phyloP scores from a whole-genome alignment of 2,888 invertebrate genomes.

The Xestobium rufovillosum region DNA sequence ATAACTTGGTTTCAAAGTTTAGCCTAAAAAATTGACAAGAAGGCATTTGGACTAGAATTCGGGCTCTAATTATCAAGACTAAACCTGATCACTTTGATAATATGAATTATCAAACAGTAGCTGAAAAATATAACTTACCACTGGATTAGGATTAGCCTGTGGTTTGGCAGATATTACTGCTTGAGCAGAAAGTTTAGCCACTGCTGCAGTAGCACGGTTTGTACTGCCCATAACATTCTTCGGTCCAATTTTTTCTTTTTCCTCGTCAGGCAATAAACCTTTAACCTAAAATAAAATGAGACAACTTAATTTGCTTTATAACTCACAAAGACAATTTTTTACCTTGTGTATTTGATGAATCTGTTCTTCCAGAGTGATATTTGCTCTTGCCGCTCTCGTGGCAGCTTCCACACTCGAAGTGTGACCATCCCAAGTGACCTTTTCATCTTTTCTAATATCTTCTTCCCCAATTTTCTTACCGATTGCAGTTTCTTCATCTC shows the following conservation, averaged over 20 bases:
- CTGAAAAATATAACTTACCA: conserved; percentile 19
- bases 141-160: conserved; percentile 31
- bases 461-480: conserved; percentile 95
- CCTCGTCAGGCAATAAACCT: conserved; percentile 88
- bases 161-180: conserved; percentile 43
- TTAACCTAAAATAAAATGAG: conserved; percentile 49
- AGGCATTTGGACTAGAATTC: too few relatives aligned
- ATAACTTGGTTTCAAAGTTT: too few relatives aligned
- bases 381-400: conserved; percentile 86
- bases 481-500: conserved; percentile 97
- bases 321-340: conserved; percentile 8
- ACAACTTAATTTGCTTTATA: not conserved
- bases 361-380: conserved; percentile 93
- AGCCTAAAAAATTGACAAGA: too few relatives aligned
- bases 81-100: too few relatives aligned
- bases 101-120: too few relatives aligned
- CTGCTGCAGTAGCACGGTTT: conserved; percentile 32
- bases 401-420: conserved; percentile 95
- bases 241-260: conserved; percentile 95
- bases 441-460: conserved; percentile 76
- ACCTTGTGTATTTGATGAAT: conserved; percentile 95
- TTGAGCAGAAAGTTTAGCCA: conserved; percentile 34
- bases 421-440: conserved; percentile 98
- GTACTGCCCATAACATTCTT: conserved; percentile 56
- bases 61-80: too few relatives aligned